phyloP scores from a whole-genome alignment of 2,113 vertebrate species.

The Trematocara macrostoma region DNA sequence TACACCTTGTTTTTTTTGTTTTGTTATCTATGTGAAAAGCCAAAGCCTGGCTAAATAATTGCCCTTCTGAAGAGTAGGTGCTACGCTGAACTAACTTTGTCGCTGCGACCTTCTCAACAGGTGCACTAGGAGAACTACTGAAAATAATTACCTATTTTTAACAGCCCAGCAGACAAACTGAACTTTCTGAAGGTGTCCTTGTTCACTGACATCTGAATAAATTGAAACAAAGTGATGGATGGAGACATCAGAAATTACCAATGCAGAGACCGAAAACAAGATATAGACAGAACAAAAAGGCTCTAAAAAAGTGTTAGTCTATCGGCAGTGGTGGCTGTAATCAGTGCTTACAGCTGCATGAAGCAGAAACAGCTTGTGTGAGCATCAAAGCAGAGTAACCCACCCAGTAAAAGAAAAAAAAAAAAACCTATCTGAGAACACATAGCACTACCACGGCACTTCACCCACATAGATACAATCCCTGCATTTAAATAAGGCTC shows the following conservation, averaged over 20 bases:
- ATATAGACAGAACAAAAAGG: background rate
- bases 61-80: background rate
- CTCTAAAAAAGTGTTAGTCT: background rate
- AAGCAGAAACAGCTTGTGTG: background rate
- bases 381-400: constrained; percentile 12
- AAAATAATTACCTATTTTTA: background rate
- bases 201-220: background rate
- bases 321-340: background rate
- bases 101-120: background rate
- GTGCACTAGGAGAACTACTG: background rate
- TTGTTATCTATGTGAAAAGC: background rate
- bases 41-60: background rate
- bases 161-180: background rate
- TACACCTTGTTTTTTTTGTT: background rate
- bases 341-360: background rate
- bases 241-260: background rate
- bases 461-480: constrained; percentile 20
- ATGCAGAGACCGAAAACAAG: background rate
- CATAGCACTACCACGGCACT: background rate
- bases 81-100: background rate
- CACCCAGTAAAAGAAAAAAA: background rate
- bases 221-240: background rate
- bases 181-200: background rate
- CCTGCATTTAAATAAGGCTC: constrained; percentile 52
- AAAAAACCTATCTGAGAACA: background rate